These are phyloP conservation scores for Ramphastos sulfuratus DNA, from an alignment of 2,113 vertebrate species.

Conservation along the genomic window DNA sequence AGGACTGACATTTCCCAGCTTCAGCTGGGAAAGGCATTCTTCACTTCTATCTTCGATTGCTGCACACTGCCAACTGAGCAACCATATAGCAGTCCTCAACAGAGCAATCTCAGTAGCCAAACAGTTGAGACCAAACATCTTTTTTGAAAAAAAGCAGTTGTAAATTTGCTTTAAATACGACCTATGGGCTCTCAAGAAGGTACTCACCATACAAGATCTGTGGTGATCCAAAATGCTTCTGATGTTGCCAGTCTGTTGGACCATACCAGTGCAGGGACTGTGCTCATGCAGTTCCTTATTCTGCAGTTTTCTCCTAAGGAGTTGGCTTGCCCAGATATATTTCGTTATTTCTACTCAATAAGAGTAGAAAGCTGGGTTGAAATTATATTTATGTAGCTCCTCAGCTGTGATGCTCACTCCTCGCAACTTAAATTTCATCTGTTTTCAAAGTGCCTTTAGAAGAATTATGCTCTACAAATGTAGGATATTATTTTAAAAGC, in stretches of 20 bases:
- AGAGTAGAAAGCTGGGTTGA: background rate
- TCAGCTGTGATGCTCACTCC: background rate
- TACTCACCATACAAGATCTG: background rate
- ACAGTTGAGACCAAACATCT: background rate
- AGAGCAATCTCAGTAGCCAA: background rate
- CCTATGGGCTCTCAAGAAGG: background rate
- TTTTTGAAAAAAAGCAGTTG: background rate
- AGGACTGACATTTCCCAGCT: background rate
- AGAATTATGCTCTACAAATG: background rate
- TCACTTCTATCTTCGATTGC: background rate
- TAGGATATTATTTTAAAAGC: slow-evolving; percentile 2
- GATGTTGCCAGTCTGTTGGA: background rate
- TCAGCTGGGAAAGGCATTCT: background rate
- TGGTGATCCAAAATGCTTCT: background rate
- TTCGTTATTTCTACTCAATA: background rate
- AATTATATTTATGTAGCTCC: background rate
- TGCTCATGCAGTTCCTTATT: background rate
- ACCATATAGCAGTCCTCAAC: background rate
- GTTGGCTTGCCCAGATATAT: background rate
- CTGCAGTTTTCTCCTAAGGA: background rate
- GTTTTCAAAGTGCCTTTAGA: background rate
- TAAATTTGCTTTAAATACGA: background rate
- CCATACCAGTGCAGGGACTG: too few species aligned
- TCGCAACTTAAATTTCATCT: background rate
- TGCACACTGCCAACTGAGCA: background rate